Evolutionary conservation across 2,888 invertebrate species (phyloP).

Genomic region (Furcula furcula): DNA sequence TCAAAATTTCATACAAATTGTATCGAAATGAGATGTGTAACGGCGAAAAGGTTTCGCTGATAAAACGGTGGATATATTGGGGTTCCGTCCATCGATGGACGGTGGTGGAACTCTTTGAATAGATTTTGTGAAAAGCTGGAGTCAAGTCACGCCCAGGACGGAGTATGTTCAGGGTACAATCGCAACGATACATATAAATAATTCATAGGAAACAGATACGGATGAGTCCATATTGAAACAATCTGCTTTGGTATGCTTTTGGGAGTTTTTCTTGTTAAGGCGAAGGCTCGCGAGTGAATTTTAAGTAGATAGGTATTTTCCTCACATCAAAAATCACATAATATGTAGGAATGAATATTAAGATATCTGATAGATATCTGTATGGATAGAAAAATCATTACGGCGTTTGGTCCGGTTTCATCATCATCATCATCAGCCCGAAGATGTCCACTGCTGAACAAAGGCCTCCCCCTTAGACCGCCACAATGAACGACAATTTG

Average conservation of each 20-base stretch:
- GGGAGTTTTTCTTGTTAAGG: slow-evolving; percentile 43
- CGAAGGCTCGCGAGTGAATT: slow-evolving; percentile 22
- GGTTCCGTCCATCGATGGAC: slow-evolving; percentile 29
- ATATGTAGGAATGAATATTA: too few species aligned
- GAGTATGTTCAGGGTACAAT: slow-evolving; percentile 33
- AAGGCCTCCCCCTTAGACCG: too few species aligned
- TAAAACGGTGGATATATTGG: slow-evolving; percentile 29
- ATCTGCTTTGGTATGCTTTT: slow-evolving; percentile 51
- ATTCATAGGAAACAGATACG: slow-evolving; percentile 52
- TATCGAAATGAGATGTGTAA: slow-evolving; percentile 26
- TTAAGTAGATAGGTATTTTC: too few species aligned
- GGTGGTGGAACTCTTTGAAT: slow-evolving; percentile 21
- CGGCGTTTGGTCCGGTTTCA: too few species aligned
- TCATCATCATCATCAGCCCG: too few species aligned
- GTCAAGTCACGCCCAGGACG: slow-evolving; percentile 53
- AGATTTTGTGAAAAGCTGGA: slow-evolving; percentile 29
- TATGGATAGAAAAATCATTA: too few species aligned
- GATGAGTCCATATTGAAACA: slow-evolving; percentile 59
- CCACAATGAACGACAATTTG: too few species aligned
- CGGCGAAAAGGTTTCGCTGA: slow-evolving; percentile 28
- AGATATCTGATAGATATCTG: too few species aligned
- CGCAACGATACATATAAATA: slow-evolving; percentile 59
- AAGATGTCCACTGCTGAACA: too few species aligned
- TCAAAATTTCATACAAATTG: slow-evolving; percentile 32
- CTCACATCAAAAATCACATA: too few species aligned